phyloP scores from a whole-genome alignment of 1,140 invertebrate genomes.

The Hylaeus volcanicus region DNA sequence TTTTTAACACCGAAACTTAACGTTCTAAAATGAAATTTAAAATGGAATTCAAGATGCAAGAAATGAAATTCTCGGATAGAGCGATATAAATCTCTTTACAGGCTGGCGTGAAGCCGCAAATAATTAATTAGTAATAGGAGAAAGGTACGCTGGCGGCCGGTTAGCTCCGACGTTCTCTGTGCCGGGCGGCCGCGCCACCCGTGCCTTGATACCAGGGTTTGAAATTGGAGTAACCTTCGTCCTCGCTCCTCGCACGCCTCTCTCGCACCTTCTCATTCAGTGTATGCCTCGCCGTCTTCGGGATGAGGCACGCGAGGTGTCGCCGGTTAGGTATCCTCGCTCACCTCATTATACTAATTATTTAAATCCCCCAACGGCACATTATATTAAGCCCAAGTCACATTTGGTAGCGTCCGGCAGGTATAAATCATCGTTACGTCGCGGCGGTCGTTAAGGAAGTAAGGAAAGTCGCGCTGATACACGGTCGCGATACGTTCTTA shows the following conservation, averaged over 20 bases:
- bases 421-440: slow-evolving; percentile 59
- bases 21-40: not conserved
- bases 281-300: slow-evolving; percentile 42
- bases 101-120: slow-evolving; percentile 67
- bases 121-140: slow-evolving; percentile 77
- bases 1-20: no score
- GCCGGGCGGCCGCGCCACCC: slow-evolving; percentile 14
- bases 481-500: slow-evolving; percentile 1
- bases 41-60: not conserved
- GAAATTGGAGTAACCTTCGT: slow-evolving; percentile 66
- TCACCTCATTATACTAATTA: slow-evolving; percentile 75
- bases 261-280: not conserved
- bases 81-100: slow-evolving; percentile 66
- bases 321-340: slow-evolving; percentile 46
- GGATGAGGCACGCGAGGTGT: slow-evolving; percentile 61
- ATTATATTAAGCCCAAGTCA: slow-evolving; percentile 55
- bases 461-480: slow-evolving; percentile 33
- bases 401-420: slow-evolving; percentile 42
- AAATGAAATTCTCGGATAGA: not conserved
- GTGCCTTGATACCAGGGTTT: slow-evolving; percentile 60
- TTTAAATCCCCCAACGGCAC: slow-evolving; percentile 65
- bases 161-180: slow-evolving; percentile 64
- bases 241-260: not conserved
- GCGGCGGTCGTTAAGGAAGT: slow-evolving; percentile 49
- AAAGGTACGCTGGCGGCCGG: slow-evolving; percentile 69